Conservation (phyloP, 1,140 invertebrate genomes). For the Cotesia typhae region DNA sequence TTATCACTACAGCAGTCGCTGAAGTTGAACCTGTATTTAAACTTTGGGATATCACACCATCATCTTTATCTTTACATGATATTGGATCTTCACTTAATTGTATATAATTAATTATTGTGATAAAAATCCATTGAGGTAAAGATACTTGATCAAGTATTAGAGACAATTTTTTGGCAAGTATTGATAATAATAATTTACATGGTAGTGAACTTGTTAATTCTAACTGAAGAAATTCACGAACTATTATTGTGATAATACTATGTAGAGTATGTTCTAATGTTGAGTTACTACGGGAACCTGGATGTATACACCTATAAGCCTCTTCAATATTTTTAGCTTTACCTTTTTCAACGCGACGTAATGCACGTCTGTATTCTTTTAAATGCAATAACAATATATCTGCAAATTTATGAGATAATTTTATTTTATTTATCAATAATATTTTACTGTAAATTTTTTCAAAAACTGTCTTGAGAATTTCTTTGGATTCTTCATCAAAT, state of each 20-base stretch:
- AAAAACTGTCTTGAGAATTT: slow-evolving; percentile 49
- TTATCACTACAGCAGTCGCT: slow-evolving; percentile 56
- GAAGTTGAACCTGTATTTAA: slow-evolving; percentile 53
- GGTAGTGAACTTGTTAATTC: slow-evolving; percentile 74
- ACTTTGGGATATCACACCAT: slow-evolving; percentile 49
- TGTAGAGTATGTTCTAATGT: slow-evolving; percentile 69
- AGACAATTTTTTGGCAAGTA: slow-evolving; percentile 70
- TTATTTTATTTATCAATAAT: slow-evolving; percentile 48
- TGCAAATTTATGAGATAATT: slow-evolving; percentile 53
- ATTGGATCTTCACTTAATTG: neutral
- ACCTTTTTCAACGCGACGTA: slow-evolving; percentile 55
- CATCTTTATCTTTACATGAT: slow-evolving; percentile 7
- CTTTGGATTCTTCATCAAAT: slow-evolving; percentile 50
- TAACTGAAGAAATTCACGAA: slow-evolving; percentile 73
- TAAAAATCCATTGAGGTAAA: slow-evolving; percentile 52
- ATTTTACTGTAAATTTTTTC: slow-evolving; percentile 47
- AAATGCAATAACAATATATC: slow-evolving; percentile 58
- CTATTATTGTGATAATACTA: slow-evolving; percentile 66
- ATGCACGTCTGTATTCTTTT: slow-evolving; percentile 59
- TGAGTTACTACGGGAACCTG: slow-evolving; percentile 60
- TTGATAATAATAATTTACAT: slow-evolving; percentile 70
- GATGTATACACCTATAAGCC: slow-evolving; percentile 61
- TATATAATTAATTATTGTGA: slow-evolving; percentile 6
- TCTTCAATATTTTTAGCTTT: slow-evolving; percentile 52
- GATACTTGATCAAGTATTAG: slow-evolving; percentile 49